Evolutionary conservation across 2,113 vertebrate genomes (phyloP), one percentile per base, ranked within the genome.

Genomic region (Macrotus californicus): DNA sequence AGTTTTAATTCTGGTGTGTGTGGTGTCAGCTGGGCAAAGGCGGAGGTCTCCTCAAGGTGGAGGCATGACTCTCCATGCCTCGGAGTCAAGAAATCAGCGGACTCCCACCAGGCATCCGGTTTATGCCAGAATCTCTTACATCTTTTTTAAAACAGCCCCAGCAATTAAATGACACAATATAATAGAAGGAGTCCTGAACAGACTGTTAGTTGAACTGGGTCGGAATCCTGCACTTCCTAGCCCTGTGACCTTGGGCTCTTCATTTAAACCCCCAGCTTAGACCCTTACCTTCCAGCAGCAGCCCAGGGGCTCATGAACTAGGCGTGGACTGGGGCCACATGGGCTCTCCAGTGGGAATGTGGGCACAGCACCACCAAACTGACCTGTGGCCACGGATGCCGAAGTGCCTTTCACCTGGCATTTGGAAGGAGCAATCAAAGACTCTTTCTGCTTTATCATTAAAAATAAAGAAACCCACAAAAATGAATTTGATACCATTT

Each of bases 321-420:
- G 31, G 7, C 39, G 16, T 6, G 8, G 39, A 0, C 22, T 2
- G 14, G 36, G 46, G 26, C 1, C 43, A 46, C 39, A 16, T 2
- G 9, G 22, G 39, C 64, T 70, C 22, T 61, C 67, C 22, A 7
- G 13, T n/a, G 7, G 15, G 16, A 15, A 14, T 5, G 21, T 46
- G 43, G 59, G 43, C 9, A 39, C 16, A 11, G 36, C 31, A 0
- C 22, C 9, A 4, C 9, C 54, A 7, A 43, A 16, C 39, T 82
- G 75, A 18, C 41, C 18, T 5, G 3, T 19, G 2, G 4, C 69
- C 43, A 8, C 4, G 0, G 41, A 10, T 48, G 18, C 10, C 15
- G 0, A 43, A 39, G 31, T 41, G 61, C 16, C 11, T 80, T 82
- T 76, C 10, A n/a, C 34, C 46, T 50, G 80, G 36, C 54, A 13